Evolutionary conservation across 2,797 vertebrate genomes (phyloP), one percentile per base, ranked within the genome.

Genomic region (Fundulus diaphanus): DNA sequence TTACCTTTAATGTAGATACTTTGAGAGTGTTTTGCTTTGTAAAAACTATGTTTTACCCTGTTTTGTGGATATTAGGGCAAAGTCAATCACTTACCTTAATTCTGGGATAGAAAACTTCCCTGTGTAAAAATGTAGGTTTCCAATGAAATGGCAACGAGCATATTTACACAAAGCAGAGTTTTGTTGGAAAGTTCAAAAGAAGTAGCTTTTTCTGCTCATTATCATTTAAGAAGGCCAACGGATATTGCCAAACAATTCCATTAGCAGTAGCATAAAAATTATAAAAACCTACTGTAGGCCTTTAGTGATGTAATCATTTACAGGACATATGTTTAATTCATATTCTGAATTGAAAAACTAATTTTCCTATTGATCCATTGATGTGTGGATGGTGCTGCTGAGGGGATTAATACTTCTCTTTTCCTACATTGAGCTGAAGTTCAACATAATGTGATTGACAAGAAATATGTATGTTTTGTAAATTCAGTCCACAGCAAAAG

Each of bases 121-220:
- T 1, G 5, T 52, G 18, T 20, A 72, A 6, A 37, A 27, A 63
- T 27, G n/a, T 57, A 51, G 71, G 72, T 85, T 80, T 79, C 54
- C 70, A 70, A 24, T 68, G 59, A 18, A 56, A 68, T 66, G 24
- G 51, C 24, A 52, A 54, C 13, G 6, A 76, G 24, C n/a, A 66
- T 0, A 35, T 7, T 79, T 57, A 57, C 54, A 29, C 12, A 7
- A 27, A 57, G 54, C 27, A 16, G 12, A 29, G 27, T 5, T 8
- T 52, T 52, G 11, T n/a, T 11, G n/a, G 3, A 52, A n/a, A 5
- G 27, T 31, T 57, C 13, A 29, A 57, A 57, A 29, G 54, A 31
- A 57, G 54, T 27, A 29, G 27, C 27, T 57, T 57, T 29, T 31
- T 27, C 16, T 31, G 5, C n/a, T 57, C 27, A 15, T 29, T 56